Conservation (phyloP, 2,113 vertebrate species). For the Electrona antarctica region DNA sequence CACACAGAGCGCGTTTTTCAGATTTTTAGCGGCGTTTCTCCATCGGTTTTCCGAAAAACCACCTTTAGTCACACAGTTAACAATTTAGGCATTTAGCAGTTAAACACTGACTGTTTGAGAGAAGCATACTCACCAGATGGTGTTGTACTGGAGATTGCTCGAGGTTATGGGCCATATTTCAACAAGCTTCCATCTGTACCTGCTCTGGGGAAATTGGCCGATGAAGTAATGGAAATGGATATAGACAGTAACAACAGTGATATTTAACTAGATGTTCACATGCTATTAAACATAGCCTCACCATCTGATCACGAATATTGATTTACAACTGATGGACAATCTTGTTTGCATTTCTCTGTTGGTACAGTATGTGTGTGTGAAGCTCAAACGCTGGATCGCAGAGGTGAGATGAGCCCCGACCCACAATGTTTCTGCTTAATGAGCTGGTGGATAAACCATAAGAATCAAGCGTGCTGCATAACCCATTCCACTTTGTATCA, state of each 20-base stretch:
- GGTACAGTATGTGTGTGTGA: neutral
- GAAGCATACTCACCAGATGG: constrained; percentile 56
- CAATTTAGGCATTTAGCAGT: too few species aligned
- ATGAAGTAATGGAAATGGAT: constrained; percentile 26
- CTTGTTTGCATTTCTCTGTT: neutral
- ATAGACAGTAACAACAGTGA: constrained; percentile 8
- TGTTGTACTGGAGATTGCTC: constrained; percentile 39
- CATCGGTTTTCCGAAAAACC: too few species aligned
- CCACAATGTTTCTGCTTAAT: too few species aligned
- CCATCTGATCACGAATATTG: constrained; percentile 20
- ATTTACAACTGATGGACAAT: neutral
- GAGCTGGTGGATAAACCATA: too few species aligned
- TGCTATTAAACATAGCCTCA: neutral
- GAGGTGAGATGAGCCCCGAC: too few species aligned
- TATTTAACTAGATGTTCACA: constrained; percentile 32
- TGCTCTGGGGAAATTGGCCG: constrained; percentile 28
- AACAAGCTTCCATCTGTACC: constrained; percentile 45
- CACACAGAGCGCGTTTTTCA: too few species aligned
- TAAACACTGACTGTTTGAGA: constrained; percentile 28
- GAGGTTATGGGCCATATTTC: constrained; percentile 48
- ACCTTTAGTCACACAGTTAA: constrained; percentile 23
- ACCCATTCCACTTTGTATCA: too few species aligned
- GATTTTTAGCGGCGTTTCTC: too few species aligned
- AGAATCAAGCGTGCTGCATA: too few species aligned
- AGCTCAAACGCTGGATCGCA: neutral